phyloP scores from a whole-genome alignment of 2,113 vertebrate genomes.

The Oreotragus oreotragus region DNA sequence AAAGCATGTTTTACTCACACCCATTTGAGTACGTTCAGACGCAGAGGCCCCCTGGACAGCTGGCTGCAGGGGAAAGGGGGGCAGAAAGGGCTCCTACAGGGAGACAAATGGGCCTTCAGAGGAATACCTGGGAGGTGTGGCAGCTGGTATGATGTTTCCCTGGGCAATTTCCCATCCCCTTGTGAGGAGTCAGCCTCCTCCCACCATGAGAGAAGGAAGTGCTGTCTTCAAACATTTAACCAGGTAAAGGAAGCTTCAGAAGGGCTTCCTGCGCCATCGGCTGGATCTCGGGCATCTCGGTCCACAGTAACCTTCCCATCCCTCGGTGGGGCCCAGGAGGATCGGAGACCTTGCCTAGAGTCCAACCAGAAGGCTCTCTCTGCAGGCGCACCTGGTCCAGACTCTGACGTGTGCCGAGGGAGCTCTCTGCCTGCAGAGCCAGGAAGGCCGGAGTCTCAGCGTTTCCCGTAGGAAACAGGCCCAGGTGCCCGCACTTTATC shows the following conservation, averaged over 20 bases:
- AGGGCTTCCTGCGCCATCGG: too few species aligned
- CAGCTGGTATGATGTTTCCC: neutral
- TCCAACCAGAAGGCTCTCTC: neutral
- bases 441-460: neutral
- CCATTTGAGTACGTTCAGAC: rapidly evolving
- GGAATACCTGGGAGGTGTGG: neutral
- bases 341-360: neutral
- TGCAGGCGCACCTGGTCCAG: neutral
- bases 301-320: neutral
- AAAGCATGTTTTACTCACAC: neutral
- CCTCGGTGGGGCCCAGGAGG: neutral
- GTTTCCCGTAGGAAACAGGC: too few species aligned
- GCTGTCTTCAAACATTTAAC: neutral
- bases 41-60: neutral
- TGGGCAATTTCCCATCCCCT: neutral
- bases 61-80: neutral
- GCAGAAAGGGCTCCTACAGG: neutral
- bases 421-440: neutral
- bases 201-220: neutral
- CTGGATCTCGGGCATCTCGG: neutral
- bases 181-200: neutral
- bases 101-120: neutral
- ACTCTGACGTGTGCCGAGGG: neutral
- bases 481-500: neutral
- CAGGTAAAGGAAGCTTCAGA: neutral